Evolutionary conservation across 2,113 vertebrate genomes (phyloP).

Genomic region (Cephalopholis sonnerati): DNA sequence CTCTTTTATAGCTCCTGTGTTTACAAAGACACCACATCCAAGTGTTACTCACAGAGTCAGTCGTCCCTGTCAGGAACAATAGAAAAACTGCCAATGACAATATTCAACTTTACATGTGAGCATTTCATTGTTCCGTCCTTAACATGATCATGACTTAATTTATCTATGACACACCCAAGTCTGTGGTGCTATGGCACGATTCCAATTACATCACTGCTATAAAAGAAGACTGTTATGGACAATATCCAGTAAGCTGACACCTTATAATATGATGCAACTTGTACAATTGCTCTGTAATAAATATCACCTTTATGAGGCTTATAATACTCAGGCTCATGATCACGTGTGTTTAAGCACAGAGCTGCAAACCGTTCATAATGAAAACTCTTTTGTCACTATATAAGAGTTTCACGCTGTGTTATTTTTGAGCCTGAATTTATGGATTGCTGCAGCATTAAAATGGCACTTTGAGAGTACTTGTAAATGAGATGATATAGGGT

Average conservation of each 20-base stretch:
- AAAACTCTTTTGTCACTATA: not conserved
- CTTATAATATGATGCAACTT: not conserved
- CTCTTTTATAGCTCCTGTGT: slow-evolving; percentile 1
- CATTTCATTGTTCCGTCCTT: not conserved
- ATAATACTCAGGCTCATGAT: not conserved
- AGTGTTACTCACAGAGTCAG: not conserved
- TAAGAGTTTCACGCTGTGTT: not conserved
- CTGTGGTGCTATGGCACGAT: not conserved
- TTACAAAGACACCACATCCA: slow-evolving; percentile 18
- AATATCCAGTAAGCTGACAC: slow-evolving; percentile 11
- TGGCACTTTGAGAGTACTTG: not conserved
- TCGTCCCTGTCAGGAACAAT: not conserved
- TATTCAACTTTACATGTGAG: not conserved
- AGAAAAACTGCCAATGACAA: not conserved
- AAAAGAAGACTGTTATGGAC: not conserved
- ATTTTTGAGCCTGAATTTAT: not conserved
- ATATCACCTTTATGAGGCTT: not conserved
- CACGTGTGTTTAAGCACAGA: no score
- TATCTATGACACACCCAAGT: not conserved
- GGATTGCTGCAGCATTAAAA: not conserved
- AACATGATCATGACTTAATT: not conserved
- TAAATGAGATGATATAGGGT: no score
- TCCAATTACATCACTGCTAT: slow-evolving; percentile 5
- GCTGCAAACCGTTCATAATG: not conserved
- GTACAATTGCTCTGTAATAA: not conserved